Percentiles rank a stretch among this genome's conserved stretches.
Conservation (phyloP, 92 coral and sea anemone species). For the Palythoa caribaeorum region DNA sequence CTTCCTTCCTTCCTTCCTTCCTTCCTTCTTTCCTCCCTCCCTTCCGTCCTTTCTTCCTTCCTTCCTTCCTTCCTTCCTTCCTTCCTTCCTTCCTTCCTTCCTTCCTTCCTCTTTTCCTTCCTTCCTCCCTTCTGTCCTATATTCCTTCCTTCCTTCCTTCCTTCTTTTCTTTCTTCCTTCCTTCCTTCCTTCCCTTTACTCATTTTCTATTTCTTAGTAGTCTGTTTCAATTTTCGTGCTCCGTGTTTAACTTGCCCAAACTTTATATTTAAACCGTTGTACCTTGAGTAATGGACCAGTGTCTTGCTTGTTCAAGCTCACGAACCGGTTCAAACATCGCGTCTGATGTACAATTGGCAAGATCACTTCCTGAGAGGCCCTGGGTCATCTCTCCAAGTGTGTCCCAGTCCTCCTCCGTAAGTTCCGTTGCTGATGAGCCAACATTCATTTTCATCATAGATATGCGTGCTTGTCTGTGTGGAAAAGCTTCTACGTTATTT, state of each 20-base stretch:
- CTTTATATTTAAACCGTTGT: neutral
- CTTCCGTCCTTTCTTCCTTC: neutral
- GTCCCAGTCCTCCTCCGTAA: slow-evolving; percentile 87
- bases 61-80: neutral
- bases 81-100: slow-evolving; percentile 2
- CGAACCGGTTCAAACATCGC: slow-evolving; percentile 98
- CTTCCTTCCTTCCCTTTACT: neutral
- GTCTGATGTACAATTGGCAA: slow-evolving; percentile 94
- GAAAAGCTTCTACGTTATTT: neutral
- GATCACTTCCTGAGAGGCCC: slow-evolving; percentile 97
- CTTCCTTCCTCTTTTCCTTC: neutral
- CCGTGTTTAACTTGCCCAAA: neutral
- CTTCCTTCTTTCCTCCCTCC: neutral
- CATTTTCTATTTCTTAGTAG: neutral
- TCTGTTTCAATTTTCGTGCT: neutral
- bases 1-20: neutral
- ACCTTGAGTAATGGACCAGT: slow-evolving; percentile 88
- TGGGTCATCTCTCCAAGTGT: slow-evolving; percentile 78
- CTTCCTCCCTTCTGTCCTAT: neutral
- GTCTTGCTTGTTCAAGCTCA: slow-evolving; percentile 81
- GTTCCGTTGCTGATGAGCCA: slow-evolving; percentile 78
- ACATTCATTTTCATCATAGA: slow-evolving; percentile 85
- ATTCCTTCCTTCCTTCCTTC: neutral
- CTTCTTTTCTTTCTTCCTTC: neutral
- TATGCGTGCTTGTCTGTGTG: slow-evolving; percentile 79